These are phyloP conservation scores for Xylota sylvarum DNA, from an alignment of 2,888 invertebrate genomes.

Conservation along the genomic window DNA sequence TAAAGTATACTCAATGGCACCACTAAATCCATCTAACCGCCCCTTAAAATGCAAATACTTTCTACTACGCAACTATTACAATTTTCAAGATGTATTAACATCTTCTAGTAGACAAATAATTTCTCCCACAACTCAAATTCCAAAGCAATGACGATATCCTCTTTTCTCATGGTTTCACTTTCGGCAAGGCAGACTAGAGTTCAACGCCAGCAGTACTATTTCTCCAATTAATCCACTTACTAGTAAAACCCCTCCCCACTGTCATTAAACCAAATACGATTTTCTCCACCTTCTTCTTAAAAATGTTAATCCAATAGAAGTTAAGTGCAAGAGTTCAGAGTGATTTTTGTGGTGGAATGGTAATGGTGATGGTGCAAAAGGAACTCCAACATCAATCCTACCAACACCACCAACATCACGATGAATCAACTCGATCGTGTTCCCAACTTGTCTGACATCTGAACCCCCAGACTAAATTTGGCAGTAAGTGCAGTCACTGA, in stretches of 20 bases:
- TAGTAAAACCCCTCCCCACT: constrained; percentile 42
- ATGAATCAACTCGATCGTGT: constrained; percentile 72
- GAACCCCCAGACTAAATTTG: constrained; percentile 74
- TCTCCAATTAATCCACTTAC: constrained; percentile 75
- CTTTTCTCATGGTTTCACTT: constrained; percentile 76
- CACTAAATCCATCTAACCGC: too few relatives aligned
- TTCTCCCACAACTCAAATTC: constrained; percentile 58
- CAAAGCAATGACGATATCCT: constrained; percentile 42
- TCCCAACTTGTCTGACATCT: constrained; percentile 76
- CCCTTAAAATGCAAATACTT: neutral
- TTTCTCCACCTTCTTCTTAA: constrained; percentile 30
- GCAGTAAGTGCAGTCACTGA: constrained; percentile 74
- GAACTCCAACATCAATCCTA: constrained; percentile 38
- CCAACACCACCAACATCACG: constrained; percentile 23
- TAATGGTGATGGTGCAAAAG: constrained; percentile 39
- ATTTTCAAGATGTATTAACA: constrained; percentile 52
- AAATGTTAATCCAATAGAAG: constrained; percentile 69
- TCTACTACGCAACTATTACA: constrained; percentile 13
- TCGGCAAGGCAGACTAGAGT: constrained; percentile 50
- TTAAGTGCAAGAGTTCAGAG: constrained; percentile 75
- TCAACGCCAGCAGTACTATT: constrained; percentile 35
- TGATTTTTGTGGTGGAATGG: constrained; percentile 35
- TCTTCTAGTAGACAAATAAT: neutral
- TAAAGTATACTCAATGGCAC: too few relatives aligned
- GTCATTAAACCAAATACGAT: constrained; percentile 56